Evolutionary conservation across 2,113 vertebrate genomes (phyloP).

Genomic region (Hippolais icterina): DNA sequence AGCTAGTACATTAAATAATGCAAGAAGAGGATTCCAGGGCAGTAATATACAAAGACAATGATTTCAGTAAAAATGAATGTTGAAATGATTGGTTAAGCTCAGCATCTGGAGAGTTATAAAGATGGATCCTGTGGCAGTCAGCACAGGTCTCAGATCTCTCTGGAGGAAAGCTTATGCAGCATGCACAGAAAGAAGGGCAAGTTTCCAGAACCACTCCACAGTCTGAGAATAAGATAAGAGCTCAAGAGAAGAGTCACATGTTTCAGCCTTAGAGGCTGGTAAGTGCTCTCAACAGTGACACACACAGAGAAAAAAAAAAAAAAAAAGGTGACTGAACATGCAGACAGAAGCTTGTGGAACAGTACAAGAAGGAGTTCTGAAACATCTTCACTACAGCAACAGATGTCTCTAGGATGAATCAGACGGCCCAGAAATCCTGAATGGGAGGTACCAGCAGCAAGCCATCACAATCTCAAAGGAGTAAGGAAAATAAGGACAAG

Average conservation of each 20-base stretch:
- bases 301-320: neutral
- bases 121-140: neutral
- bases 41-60: neutral
- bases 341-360: neutral
- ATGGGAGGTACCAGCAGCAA: neutral
- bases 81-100: neutral
- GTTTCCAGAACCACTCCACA: neutral
- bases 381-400: neutral
- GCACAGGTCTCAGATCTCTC: neutral
- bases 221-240: neutral
- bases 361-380: neutral
- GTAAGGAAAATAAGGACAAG: neutral
- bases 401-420: neutral
- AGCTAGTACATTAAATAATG: neutral
- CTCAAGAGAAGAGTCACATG: rapidly evolving
- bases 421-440: neutral
- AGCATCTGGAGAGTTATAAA: neutral
- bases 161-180: neutral
- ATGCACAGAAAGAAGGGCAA: neutral
- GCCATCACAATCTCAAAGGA: neutral
- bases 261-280: neutral
- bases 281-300: neutral
- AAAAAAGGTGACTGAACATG: neutral
- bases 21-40: neutral
- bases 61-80: neutral